Base-by-base conservation (phyloP, 2,797 vertebrate genomes). In the Catamblyrhynchus diadema region DNA sequence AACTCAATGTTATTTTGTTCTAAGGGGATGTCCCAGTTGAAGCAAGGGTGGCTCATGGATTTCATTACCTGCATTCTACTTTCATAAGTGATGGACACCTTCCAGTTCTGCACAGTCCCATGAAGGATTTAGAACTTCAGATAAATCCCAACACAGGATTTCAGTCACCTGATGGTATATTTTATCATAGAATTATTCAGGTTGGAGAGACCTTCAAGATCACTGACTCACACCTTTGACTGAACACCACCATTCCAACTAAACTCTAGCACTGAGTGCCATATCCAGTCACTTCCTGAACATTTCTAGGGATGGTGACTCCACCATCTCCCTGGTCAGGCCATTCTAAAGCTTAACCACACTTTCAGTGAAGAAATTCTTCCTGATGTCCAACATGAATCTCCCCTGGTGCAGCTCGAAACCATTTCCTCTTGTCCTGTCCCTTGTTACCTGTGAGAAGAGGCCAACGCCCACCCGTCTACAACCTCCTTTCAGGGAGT, bases 141-240 rank as follows among this genome's bases (percentile, higher is more conserved):
- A 96, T 89, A 95, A 96, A 96, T 92, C 86, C 77, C 86, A 94
- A 95, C 91, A 95, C 95, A 96, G 77, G 69, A 96, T 96, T 97
- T 93, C 92, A 92, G 85, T 97, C 96, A 97, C 92, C 95, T 96
- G 95, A 91, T 90, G 75, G 78, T 91, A 84, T 87, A 96, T 96
- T 97, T 96, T 93, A 93, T 59, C 39, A 59, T 1, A 45, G 39
- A 62, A 56, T 56, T 19, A 51, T 23, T 32, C 17, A 27, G 4
- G 10, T 10, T 71, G 33, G 18, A 71, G 33, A 59, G 22, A 64
- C 12, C 5, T 39, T 24, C n/a, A 83, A 39, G 59, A 53, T 14
- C 33, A 59, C 45, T 10, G 14, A 51, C 24, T 32, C 41, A 59
- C 32, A 4, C 24, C 45, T 65, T 39, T 45, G 37, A 44, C 10